Percentiles rank a stretch among this genome's conserved stretches.
Evolutionary conservation across 2,888 invertebrate species (phyloP).

Genomic region (Ptychoptera albimana): DNA sequence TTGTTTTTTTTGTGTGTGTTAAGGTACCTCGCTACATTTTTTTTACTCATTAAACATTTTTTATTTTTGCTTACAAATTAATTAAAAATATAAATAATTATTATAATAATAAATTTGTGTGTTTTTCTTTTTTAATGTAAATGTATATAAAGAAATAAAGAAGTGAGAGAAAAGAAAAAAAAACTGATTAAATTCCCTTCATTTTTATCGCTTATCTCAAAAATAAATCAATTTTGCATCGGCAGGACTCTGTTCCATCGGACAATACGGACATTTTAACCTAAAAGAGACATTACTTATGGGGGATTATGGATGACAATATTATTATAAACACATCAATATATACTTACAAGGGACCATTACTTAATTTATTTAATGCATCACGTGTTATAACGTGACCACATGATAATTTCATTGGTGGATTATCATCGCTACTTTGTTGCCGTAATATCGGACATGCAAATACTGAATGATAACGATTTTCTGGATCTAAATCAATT

Average conservation of each 20-base stretch:
- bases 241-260: slow-evolving; percentile 84
- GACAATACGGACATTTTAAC: slow-evolving; percentile 98
- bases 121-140: no score
- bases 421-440: slow-evolving; percentile 90
- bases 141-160: no score
- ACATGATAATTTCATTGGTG: slow-evolving; percentile 91
- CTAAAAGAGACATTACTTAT: slow-evolving; percentile 30
- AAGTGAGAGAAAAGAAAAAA: no score
- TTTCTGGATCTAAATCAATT: slow-evolving; percentile 80
- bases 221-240: slow-evolving; percentile 89
- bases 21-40: no score
- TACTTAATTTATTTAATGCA: slow-evolving; percentile 87
- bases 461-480: slow-evolving; percentile 93
- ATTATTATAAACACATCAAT: not conserved
- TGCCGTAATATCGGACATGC: slow-evolving; percentile 96
- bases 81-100: no score
- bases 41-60: no score
- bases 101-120: no score
- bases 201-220: slow-evolving; percentile 40
- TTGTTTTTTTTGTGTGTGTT: no score
- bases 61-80: no score
- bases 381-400: slow-evolving; percentile 97
- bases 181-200: no score
- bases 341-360: slow-evolving; percentile 67
- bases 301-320: not conserved